phyloP scores from a whole-genome alignment of 2,888 invertebrate genomes.

The Ophion ellenae region DNA sequence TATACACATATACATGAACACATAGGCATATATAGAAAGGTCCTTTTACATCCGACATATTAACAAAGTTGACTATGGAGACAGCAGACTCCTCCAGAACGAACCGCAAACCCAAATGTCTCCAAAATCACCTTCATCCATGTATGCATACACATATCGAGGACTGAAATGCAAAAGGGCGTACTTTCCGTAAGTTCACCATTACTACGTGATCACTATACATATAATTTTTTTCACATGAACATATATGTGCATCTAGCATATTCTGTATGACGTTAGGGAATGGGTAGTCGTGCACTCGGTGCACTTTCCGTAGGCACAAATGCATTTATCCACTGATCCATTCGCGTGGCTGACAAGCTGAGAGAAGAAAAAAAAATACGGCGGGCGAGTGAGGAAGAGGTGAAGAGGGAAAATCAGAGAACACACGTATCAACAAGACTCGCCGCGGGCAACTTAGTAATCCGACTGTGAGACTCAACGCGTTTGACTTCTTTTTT shows the following conservation, averaged over 20 bases:
- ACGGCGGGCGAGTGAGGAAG: slow-evolving; percentile 63
- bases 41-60: background rate
- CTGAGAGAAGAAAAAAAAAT: slow-evolving; percentile 66
- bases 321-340: slow-evolving; percentile 77
- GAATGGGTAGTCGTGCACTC: slow-evolving; percentile 64
- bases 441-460: slow-evolving; percentile 48
- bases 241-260: background rate
- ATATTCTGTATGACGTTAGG: slow-evolving; percentile 58
- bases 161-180: background rate
- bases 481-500: slow-evolving; percentile 43
- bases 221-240: background rate
- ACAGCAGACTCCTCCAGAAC: background rate
- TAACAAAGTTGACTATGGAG: background rate
- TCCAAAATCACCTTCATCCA: background rate
- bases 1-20: background rate
- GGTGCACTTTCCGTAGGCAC: slow-evolving; percentile 69
- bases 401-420: slow-evolving; percentile 27
- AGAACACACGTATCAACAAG: slow-evolving; percentile 38
- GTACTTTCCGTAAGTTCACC: background rate
- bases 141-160: background rate
- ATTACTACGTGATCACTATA: background rate
- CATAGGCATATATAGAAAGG: background rate
- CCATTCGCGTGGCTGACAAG: slow-evolving; percentile 55
- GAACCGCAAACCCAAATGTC: background rate
- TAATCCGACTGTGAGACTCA: slow-evolving; percentile 57